Evolutionary conservation across 2,888 invertebrate species (phyloP).

Genomic region (Diarsia mendica): DNA sequence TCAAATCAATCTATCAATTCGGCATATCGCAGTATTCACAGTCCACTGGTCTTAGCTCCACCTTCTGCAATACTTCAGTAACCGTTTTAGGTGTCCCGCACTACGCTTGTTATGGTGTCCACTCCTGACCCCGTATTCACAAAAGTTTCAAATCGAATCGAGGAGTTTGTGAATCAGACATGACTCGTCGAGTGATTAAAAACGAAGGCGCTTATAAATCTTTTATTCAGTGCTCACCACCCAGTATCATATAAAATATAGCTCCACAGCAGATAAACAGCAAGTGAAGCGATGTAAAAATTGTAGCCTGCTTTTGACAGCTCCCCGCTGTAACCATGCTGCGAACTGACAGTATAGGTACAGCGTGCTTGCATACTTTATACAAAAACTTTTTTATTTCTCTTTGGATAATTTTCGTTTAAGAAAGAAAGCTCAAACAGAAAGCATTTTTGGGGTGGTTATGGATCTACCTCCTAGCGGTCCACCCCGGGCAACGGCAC

Average conservation of each 20-base stretch:
- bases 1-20: not conserved
- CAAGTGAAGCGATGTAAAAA: slow-evolving; percentile 57
- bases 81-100: not conserved
- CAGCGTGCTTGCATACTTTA: slow-evolving; percentile 35
- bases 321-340: slow-evolving; percentile 17
- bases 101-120: not conserved
- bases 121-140: not conserved
- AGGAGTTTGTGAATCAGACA: not conserved
- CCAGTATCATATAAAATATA: slow-evolving; percentile 11
- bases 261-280: slow-evolving; percentile 26
- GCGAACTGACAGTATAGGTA: slow-evolving; percentile 40
- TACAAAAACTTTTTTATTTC: not conserved
- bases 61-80: not conserved
- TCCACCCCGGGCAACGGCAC: no score
- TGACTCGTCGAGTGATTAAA: not conserved
- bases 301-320: slow-evolving; percentile 59
- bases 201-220: no score
- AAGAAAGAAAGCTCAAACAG: not conserved
- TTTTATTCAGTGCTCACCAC: not conserved
- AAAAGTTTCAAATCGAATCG: not conserved
- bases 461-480: no score
- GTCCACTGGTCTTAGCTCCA: not conserved
- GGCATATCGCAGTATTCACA: not conserved
- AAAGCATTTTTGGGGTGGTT: no score
- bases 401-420: not conserved